Conservation (phyloP, 2,888 invertebrate species). For the Quadriops clusia region DNA sequence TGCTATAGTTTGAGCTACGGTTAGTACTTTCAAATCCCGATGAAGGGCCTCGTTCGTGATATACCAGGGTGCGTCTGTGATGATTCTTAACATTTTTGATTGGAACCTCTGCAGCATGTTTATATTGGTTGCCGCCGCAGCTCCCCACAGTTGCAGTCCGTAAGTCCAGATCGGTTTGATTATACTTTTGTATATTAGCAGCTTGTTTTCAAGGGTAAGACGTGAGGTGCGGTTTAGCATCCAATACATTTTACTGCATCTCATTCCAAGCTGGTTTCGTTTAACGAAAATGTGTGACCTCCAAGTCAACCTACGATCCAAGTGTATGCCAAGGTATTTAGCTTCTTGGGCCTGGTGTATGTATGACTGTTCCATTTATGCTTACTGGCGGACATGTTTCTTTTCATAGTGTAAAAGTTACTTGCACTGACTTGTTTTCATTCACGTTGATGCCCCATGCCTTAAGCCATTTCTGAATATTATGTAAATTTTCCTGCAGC, state of each 20-base stretch:
- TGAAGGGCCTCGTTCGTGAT: constrained; percentile 4
- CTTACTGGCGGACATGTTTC: constrained; percentile 9
- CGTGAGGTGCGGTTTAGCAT: constrained; percentile 2
- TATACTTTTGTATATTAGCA: constrained; percentile 5
- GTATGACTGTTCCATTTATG: not conserved
- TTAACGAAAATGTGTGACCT: not conserved
- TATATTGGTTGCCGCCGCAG: constrained; percentile 6
- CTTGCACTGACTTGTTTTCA: constrained; percentile 11
- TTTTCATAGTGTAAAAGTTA: constrained; percentile 14
- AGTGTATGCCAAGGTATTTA: constrained; percentile 5
- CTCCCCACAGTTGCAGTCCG: constrained; percentile 4
- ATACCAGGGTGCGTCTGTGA: constrained; percentile 6
- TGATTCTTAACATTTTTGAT: constrained; percentile 2
- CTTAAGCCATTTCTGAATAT: too few species aligned
- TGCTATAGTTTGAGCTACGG: too few species aligned
- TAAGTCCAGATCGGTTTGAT: constrained; percentile 7
- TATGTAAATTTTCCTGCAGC: too few species aligned
- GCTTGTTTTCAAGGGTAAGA: constrained; percentile 7
- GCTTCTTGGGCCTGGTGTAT: constrained; percentile 1
- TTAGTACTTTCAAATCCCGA: too few species aligned
- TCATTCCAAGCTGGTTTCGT: constrained; percentile 3
- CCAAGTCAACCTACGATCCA: constrained; percentile 4
- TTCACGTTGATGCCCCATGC: constrained; percentile 15
- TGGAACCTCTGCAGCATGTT: too few species aligned
- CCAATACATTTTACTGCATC: constrained; percentile 5